Base-by-base conservation (phyloP, 2,888 invertebrate genomes). In the Nephrotoma appendiculata region DNA sequence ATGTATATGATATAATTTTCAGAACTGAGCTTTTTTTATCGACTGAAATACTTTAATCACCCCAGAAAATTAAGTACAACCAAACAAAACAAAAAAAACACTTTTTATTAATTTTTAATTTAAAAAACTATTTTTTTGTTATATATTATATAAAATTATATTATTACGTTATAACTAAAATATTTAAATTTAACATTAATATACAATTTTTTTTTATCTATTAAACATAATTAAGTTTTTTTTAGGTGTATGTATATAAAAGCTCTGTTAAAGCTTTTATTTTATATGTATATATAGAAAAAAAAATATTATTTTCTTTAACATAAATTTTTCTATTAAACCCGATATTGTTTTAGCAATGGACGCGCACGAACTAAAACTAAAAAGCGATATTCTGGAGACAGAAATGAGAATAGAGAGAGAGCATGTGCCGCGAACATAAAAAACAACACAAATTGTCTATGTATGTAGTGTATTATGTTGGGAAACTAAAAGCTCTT, bases 321-420 rank as follows among this genome's bases (percentile, higher is more conserved):
- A 12, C 5, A 83, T 83, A 41, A 31, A 31, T 31, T 83, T 84
- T 84, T 84, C 6, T 84, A 84, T 84, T 84, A 42, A 86, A 48
- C 41, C 43, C 45, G 86, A 86, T 86, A 45, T 86, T 86, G 86
- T 86, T 86, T 48, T 86, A 44, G 86, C 86, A 86, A 89, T 88
- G 89, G 89, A 89, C 89, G 89, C 89, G 89, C 88, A 89, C 88
- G 88, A 88, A 89, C 89, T 89, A 88, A 86, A 86, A 86, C 7
- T 43, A 43, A 85, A 43, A 15, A 19, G 43, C 41, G 84, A 85
- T 43, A 85, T 42, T 85, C 12, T 42, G n/a, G 41, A 85, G 43
- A 85, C 43, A 85, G 43, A 85, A 85, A 85, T 43, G 43, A 85
- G 43, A 52, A 52, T 3, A 52, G n/a, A 52, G n/a, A 71, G 71